Evolutionary conservation across 2,113 vertebrate genomes (phyloP).

Genomic region (Nothoprocta pentlandii): DNA sequence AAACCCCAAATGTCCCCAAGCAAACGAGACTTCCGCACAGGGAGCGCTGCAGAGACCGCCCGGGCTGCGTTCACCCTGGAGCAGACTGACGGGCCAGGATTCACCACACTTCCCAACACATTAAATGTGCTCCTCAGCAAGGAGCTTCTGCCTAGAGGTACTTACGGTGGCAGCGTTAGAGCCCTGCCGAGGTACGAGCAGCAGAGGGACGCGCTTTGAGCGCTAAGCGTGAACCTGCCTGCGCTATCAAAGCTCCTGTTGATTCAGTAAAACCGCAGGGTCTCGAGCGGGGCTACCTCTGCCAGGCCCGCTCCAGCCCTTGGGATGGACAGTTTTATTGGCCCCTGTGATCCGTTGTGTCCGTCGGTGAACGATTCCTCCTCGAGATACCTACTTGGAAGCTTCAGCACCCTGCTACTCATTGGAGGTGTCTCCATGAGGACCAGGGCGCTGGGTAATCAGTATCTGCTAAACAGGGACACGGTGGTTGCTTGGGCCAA

Average conservation of each 20-base stretch:
- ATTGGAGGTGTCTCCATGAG: background rate
- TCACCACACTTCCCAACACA: accelerated
- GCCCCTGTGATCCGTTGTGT: background rate
- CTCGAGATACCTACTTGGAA: background rate
- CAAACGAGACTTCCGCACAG: accelerated
- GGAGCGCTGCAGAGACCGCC: background rate
- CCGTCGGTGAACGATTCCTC: background rate
- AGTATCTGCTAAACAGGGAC: background rate
- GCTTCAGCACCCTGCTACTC: background rate
- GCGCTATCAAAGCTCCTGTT: background rate
- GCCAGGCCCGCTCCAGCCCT: background rate
- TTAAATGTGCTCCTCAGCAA: background rate
- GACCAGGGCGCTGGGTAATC: background rate
- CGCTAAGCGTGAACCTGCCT: accelerated
- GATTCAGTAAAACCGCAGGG: background rate
- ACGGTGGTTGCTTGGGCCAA: background rate
- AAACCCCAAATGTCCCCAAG: background rate
- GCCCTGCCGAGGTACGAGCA: background rate
- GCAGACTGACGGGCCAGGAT: accelerated
- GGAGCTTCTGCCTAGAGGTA: background rate
- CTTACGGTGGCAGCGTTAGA: accelerated
- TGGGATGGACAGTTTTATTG: accelerated
- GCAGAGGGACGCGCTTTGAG: background rate
- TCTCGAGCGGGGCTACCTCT: background rate
- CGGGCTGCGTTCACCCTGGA: accelerated